Evolutionary conservation across 2,797 vertebrate genomes (phyloP).

Genomic region (Spondyliosoma cantharus): DNA sequence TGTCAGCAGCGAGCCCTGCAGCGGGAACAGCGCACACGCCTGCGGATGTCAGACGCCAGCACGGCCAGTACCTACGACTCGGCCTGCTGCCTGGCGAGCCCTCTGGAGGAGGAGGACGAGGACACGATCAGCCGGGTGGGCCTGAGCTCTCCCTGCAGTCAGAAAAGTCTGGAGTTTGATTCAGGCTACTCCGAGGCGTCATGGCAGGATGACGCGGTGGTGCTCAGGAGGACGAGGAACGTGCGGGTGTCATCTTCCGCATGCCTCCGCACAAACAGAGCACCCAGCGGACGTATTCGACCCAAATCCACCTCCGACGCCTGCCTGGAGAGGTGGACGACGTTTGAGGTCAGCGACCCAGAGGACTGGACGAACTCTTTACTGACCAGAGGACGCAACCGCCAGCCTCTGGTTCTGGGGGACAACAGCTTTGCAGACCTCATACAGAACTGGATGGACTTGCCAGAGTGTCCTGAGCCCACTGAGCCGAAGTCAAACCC

Average conservation of each 20-base stretch:
- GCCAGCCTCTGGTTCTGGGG: constrained; percentile 92
- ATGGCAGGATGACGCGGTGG: constrained; percentile 88
- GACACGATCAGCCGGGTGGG: constrained; percentile 74
- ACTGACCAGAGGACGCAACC: constrained; percentile 92
- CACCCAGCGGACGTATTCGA: constrained; percentile 73
- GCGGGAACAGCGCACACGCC: constrained; percentile 75
- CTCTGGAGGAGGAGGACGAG: constrained; percentile 81
- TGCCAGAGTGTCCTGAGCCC: constrained; percentile 89
- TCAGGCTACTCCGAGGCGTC: constrained; percentile 96
- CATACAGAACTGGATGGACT: constrained; percentile 97
- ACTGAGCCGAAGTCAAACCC: constrained; percentile 63
- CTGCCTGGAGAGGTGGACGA: constrained; percentile 93
- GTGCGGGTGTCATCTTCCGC: constrained; percentile 87
- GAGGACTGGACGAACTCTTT: constrained; percentile 94
- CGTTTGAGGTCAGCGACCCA: constrained; percentile 82
- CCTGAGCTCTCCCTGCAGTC: constrained; percentile 86
- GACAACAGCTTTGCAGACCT: constrained; percentile 97
- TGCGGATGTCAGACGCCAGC: constrained; percentile 86
- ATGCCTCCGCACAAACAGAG: constrained; percentile 79
- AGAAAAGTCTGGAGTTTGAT: constrained; percentile 92
- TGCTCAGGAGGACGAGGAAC: constrained; percentile 83
- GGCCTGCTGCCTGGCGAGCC: constrained; percentile 88
- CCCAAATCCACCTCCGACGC: constrained; percentile 91
- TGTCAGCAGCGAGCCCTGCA: constrained; percentile 76
- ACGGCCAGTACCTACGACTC: constrained; percentile 91